Evolutionary conservation across 2,888 invertebrate genomes (phyloP).

Genomic region (Entomobrya proxima): DNA sequence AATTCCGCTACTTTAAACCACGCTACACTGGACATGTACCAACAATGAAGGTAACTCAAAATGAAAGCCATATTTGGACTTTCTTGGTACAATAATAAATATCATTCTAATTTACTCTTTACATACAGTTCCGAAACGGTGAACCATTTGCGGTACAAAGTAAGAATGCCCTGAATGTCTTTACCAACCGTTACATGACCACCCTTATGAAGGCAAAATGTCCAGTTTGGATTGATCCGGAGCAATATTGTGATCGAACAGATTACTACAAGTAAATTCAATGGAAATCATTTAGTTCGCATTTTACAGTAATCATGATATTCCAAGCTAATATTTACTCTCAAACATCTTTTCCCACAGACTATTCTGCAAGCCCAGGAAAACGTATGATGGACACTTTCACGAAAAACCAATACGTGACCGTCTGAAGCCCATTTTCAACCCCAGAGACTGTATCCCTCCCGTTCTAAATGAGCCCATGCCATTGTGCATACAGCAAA

Average conservation of each 20-base stretch:
- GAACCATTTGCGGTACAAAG: slow-evolving; percentile 68
- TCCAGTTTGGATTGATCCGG: slow-evolving; percentile 72
- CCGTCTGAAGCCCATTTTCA: slow-evolving; percentile 70
- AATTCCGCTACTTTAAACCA: slow-evolving; percentile 69
- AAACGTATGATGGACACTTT: slow-evolving; percentile 73
- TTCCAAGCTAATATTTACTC: background rate
- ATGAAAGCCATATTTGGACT: background rate
- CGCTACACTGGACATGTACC: slow-evolving; percentile 74
- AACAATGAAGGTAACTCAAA: slow-evolving; percentile 62
- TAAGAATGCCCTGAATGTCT: slow-evolving; percentile 69
- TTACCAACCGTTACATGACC: slow-evolving; percentile 70
- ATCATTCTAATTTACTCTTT: background rate
- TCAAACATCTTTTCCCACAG: too few species aligned
- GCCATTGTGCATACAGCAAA: slow-evolving; percentile 59
- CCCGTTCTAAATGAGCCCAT: slow-evolving; percentile 58
- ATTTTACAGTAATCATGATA: too few species aligned
- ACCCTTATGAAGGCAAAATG: slow-evolving; percentile 68
- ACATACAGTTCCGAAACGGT: slow-evolving; percentile 69
- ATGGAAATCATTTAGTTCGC: too few species aligned
- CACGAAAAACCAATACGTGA: slow-evolving; percentile 71
- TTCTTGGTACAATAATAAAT: too few species aligned
- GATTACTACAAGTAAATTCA: slow-evolving; percentile 66
- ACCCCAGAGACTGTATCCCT: slow-evolving; percentile 68
- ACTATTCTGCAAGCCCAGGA: slow-evolving; percentile 69
- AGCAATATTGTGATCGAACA: slow-evolving; percentile 66